A percentile compares a stretch with the other conserved stretches of the same genome.
phyloP scores from a whole-genome alignment of 2,888 invertebrate species.

The Eilema depressum region DNA sequence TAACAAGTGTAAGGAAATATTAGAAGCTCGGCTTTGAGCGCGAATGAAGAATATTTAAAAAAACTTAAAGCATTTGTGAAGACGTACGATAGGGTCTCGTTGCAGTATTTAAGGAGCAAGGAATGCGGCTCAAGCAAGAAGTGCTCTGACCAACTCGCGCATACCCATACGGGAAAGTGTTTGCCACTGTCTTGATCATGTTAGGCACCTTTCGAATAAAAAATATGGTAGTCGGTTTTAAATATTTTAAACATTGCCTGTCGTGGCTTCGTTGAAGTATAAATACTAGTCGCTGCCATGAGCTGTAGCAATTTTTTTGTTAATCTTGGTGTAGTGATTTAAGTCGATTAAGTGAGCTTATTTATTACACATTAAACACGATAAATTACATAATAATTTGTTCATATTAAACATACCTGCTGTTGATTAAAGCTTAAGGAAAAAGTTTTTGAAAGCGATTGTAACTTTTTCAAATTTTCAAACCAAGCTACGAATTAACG shows the following conservation, averaged over 20 bases:
- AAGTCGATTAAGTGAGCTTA: not conserved
- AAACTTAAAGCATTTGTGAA: conserved; percentile 14
- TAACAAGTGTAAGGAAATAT: not conserved
- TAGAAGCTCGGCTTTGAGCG: not conserved
- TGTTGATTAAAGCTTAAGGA: too few relatives aligned
- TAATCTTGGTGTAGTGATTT: not conserved
- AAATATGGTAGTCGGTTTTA: not conserved
- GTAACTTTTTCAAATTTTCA: too few relatives aligned
- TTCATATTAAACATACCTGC: too few relatives aligned
- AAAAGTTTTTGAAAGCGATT: too few relatives aligned
- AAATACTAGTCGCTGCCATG: not conserved
- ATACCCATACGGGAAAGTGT: conserved; percentile 47
- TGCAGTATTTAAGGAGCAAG: conserved; percentile 73
- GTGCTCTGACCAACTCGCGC: conserved; percentile 61
- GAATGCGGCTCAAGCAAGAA: conserved; percentile 78
- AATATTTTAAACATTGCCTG: conserved; percentile 7
- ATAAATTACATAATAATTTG: too few relatives aligned
- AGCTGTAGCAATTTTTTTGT: not conserved
- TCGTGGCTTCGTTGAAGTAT: not conserved
- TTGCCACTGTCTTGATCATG: conserved; percentile 48
- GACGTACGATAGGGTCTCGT: conserved; percentile 48
- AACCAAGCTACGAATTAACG: too few relatives aligned
- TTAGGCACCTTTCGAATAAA: conserved; percentile 43
- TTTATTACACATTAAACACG: too few relatives aligned
- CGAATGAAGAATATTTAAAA: not conserved